phyloP scores from a whole-genome alignment of 1,140 invertebrate species.

The Drepana arcuata region DNA sequence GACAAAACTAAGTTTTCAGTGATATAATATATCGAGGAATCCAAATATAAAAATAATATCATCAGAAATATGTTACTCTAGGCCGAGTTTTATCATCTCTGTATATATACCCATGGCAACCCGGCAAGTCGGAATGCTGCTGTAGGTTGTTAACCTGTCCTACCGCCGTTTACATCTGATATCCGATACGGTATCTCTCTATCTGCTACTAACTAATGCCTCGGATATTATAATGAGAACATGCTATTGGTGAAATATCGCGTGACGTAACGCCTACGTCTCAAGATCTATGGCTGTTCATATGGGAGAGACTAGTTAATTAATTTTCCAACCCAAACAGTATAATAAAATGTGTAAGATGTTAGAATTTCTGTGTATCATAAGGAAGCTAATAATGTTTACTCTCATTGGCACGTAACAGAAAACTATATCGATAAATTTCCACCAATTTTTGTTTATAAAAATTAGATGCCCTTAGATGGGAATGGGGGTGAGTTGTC shows the following conservation, averaged over 20 bases:
- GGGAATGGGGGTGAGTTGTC: too few relatives aligned
- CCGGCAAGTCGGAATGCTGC: constrained; percentile 38
- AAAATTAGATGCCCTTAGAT: neutral
- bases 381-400: neutral
- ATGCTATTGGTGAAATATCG: constrained; percentile 13
- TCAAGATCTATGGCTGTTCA: too few relatives aligned
- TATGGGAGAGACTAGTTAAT: too few relatives aligned
- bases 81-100: constrained; percentile 20
- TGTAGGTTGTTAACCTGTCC: constrained; percentile 52
- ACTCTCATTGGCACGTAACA: neutral
- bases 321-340: neutral
- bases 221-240: constrained; percentile 42
- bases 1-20: too few relatives aligned
- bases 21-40: too few relatives aligned
- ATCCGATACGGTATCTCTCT: constrained; percentile 48
- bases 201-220: constrained; percentile 51
- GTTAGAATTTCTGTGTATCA: neutral
- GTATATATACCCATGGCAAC: constrained; percentile 36
- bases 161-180: constrained; percentile 44
- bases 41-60: too few relatives aligned
- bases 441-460: neutral
- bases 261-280: constrained; percentile 6
- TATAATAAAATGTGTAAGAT: neutral
- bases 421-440: neutral
- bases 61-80: neutral